Percentiles rank a stretch among this genome's conserved stretches.
These are phyloP conservation scores for Conomelus anceps DNA, from an alignment of 2,888 invertebrate species.

Conservation along the genomic window DNA sequence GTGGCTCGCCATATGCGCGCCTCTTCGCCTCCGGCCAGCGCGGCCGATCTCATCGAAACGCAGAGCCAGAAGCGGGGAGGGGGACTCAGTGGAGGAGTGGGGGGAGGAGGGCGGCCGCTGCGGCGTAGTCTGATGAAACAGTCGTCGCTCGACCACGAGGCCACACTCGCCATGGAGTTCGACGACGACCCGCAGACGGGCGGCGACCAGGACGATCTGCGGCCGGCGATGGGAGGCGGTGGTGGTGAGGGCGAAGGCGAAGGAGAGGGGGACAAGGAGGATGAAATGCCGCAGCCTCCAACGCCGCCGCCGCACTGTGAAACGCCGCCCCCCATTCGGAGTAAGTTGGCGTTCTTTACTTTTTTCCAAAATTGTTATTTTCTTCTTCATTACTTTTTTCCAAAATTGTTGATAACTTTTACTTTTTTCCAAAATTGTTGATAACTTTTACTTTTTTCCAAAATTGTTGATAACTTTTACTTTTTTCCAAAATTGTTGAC, in stretches of 20 bases:
- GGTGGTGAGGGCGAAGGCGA: slow-evolving; percentile 52
- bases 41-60: slow-evolving; percentile 79
- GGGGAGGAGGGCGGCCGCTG: neutral
- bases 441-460: neutral
- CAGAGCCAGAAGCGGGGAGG: slow-evolving; percentile 55
- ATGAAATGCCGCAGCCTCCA: slow-evolving; percentile 45
- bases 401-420: neutral
- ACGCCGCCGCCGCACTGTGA: slow-evolving; percentile 43
- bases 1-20: slow-evolving; percentile 91
- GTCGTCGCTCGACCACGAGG: slow-evolving; percentile 69
- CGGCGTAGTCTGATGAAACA: slow-evolving; percentile 79
- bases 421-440: neutral
- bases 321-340: neutral
- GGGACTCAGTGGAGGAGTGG: neutral
- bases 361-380: too few relatives aligned
- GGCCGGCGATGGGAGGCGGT: too few relatives aligned
- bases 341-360: too few relatives aligned
- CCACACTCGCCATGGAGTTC: slow-evolving; percentile 47
- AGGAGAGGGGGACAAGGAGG: slow-evolving; percentile 33
- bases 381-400: neutral
- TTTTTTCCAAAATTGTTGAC: too few relatives aligned
- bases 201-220: too few relatives aligned
- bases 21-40: slow-evolving; percentile 89
- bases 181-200: too few relatives aligned
- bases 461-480: too few relatives aligned